Evolutionary conservation across 2,888 invertebrate genomes (phyloP), one percentile per base, ranked within the genome.

Genomic region (Craniophora ligustri): DNA sequence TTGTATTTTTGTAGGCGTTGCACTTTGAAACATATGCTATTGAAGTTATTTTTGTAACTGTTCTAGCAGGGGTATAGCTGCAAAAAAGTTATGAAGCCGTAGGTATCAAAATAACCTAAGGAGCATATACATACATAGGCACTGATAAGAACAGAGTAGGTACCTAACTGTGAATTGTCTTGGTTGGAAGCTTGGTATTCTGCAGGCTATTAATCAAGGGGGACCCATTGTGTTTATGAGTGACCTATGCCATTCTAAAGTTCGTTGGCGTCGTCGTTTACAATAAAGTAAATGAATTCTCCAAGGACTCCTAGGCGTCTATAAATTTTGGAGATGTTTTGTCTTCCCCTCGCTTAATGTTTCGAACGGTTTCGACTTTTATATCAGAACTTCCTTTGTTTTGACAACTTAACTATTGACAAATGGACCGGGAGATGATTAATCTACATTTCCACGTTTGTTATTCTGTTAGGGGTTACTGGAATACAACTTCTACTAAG

Each of bases 171-270:
- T 26, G 26, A n/a, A 26, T n/a, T 26, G 26, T 45, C 26, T 28
- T 26, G 21, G 11, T 14, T 34, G 30, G 16, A 46, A 30, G 40
- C 39, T 47, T 51, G 65, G 44, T 48, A 53, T 64, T 65, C 34
- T 21, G 13, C 16, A 21, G 45, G 35, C 36, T 36, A 65, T 64
- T 65, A 65, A 64, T 65, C 55, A 55, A 66, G 47, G 31, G 46
- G n/a, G 26, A 38, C 19, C 44, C 36, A 45, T 64, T 63, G 58
- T 54, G 28, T 13, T 63, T 42, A 46, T 60, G 66, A 60, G 26
- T 60, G 60, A 51, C 54, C 55, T 60, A 36, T 60, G 47, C 19
- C 47, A 51, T 60, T 56, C 26, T 51, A 38, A 66, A 66, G 48
- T 51, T 46, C 45, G 55, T 35, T 45, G 19, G 21, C 36, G 39